These are phyloP conservation scores for Machimus rusticus DNA, from an alignment of 2,888 invertebrate genomes.

Conservation along the genomic window DNA sequence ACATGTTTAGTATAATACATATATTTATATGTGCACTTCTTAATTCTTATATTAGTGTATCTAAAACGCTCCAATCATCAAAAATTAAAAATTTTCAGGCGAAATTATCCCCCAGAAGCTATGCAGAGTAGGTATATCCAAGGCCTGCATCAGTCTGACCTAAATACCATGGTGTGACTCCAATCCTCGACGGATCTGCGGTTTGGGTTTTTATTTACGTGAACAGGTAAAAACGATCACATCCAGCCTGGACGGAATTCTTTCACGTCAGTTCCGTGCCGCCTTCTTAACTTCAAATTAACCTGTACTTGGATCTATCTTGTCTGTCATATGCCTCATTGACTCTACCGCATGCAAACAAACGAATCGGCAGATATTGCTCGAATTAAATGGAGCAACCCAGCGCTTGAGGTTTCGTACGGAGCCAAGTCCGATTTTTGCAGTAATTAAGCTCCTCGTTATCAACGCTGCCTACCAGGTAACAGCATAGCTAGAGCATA, in stretches of 20 bases:
- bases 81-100: neutral
- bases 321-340: slow-evolving; percentile 23
- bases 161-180: neutral
- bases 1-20: too few species aligned
- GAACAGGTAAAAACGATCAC: neutral
- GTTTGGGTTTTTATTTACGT: slow-evolving; percentile 20
- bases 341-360: neutral
- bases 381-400: slow-evolving; percentile 9
- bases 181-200: neutral
- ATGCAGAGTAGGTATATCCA: neutral
- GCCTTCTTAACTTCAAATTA: slow-evolving; percentile 21
- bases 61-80: neutral
- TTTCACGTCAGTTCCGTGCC: slow-evolving; percentile 31
- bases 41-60: neutral
- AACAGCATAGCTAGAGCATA: neutral
- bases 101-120: neutral
- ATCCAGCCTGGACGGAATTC: slow-evolving; percentile 12
- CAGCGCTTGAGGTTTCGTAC: neutral
- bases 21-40: neutral
- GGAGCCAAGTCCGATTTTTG: neutral
- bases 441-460: neutral
- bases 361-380: neutral
- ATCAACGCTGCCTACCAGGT: neutral
- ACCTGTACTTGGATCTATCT: slow-evolving; percentile 4
- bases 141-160: slow-evolving; percentile 8